A percentile compares a stretch with the other conserved stretches of the same genome.
Evolutionary conservation across 2,888 invertebrate genomes (phyloP).

Genomic region (Tachystola acroxantha): DNA sequence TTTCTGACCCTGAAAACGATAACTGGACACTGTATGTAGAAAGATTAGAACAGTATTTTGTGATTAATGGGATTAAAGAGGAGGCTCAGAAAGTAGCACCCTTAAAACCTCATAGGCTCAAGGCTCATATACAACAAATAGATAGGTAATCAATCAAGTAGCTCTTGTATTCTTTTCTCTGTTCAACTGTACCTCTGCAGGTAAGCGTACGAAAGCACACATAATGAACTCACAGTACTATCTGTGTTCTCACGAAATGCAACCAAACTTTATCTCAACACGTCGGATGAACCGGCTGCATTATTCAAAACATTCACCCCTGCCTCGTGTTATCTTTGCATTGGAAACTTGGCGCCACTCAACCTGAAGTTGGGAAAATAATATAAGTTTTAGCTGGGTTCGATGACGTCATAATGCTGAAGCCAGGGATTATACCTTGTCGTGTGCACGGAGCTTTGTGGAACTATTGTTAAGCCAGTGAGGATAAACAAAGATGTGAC

Average conservation of each 20-base stretch:
- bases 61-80: too few relatives aligned
- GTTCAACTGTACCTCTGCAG: too few relatives aligned
- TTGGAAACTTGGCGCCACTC: slow-evolving; percentile 51
- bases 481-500: slow-evolving; percentile 21
- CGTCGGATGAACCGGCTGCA: slow-evolving; percentile 19
- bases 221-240: too few relatives aligned
- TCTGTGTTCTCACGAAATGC: neutral
- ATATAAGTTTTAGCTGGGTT: slow-evolving; percentile 45
- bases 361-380: slow-evolving; percentile 52
- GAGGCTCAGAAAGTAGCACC: too few relatives aligned
- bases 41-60: too few relatives aligned
- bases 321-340: slow-evolving; percentile 53
- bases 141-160: too few relatives aligned
- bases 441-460: slow-evolving; percentile 24
- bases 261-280: slow-evolving; percentile 4
- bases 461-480: slow-evolving; percentile 33
- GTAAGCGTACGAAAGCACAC: too few relatives aligned
- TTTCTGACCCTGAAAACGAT: too few relatives aligned
- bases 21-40: too few relatives aligned
- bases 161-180: too few relatives aligned
- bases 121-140: too few relatives aligned
- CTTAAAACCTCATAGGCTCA: too few relatives aligned
- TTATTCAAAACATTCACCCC: slow-evolving; percentile 52
- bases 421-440: slow-evolving; percentile 38
- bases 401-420: slow-evolving; percentile 26